Conservation (phyloP, 2,113 vertebrate genomes). For the Halichoerus grypus region DNA sequence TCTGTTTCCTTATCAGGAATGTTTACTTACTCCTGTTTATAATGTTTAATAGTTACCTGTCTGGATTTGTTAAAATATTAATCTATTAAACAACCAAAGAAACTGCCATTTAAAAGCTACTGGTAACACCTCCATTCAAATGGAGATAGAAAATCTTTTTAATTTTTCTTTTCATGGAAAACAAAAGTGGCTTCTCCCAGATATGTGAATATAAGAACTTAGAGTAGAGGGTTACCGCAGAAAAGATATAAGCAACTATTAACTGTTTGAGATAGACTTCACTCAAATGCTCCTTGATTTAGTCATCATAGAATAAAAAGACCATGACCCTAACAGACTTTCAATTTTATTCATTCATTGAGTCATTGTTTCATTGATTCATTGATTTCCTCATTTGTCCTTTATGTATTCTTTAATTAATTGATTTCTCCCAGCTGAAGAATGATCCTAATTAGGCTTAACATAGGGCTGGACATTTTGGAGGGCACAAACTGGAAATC, state of each 20-base stretch:
- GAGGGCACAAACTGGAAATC: background rate
- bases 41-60: background rate
- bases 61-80: background rate
- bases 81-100: background rate
- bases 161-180: background rate
- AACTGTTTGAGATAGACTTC: background rate
- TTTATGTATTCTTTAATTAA: background rate
- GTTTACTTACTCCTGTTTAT: background rate
- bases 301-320: background rate
- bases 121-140: background rate
- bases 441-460: background rate
- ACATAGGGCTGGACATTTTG: background rate
- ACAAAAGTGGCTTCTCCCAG: background rate
- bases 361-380: too few relatives aligned
- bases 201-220: background rate
- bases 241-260: background rate
- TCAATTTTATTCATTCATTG: background rate
- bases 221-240: rapidly evolving
- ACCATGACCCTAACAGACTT: background rate
- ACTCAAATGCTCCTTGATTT: background rate
- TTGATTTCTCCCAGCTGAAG: background rate
- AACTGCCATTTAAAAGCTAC: background rate
- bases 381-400: background rate
- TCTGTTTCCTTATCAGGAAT: background rate
- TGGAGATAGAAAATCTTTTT: background rate